phyloP scores from a whole-genome alignment of 2,113 vertebrate genomes.

The Calyptommatus sinebrachiatus region DNA sequence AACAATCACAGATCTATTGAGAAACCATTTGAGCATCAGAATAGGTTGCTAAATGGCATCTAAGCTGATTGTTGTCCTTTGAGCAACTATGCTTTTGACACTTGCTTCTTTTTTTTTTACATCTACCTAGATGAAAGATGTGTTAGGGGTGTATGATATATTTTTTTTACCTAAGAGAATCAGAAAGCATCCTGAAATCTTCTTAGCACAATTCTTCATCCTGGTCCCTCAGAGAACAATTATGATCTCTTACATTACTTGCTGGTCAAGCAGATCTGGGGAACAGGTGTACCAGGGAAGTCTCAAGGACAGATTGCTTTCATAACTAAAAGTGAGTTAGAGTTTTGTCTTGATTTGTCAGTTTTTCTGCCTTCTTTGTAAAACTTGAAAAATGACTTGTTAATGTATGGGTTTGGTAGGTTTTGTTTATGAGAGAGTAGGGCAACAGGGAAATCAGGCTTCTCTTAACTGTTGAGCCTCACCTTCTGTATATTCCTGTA shows the following conservation, averaged over 20 bases:
- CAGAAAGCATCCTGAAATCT: neutral
- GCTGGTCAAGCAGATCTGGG: slow-evolving; percentile 4
- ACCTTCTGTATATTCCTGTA: slow-evolving; percentile 50
- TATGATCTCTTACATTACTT: neutral
- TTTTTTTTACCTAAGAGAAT: neutral
- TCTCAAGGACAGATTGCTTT: neutral
- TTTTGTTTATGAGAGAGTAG: slow-evolving; percentile 42
- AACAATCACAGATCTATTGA: neutral
- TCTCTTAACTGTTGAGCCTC: slow-evolving; percentile 19
- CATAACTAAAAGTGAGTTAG: neutral
- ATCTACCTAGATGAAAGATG: neutral
- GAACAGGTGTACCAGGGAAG: neutral
- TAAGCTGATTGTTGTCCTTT: neutral
- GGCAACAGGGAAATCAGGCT: slow-evolving; percentile 21
- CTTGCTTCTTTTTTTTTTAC: neutral
- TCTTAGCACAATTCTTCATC: neutral
- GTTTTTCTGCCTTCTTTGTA: slow-evolving; percentile 4
- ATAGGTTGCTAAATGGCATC: neutral
- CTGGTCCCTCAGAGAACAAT: neutral
- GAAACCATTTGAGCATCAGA: too few species aligned
- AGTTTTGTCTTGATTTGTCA: slow-evolving; percentile 13
- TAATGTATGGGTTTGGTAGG: slow-evolving; percentile 5
- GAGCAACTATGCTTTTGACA: too few species aligned
- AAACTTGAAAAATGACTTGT: slow-evolving; percentile 20
- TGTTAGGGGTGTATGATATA: neutral